Evolutionary conservation across 2,888 invertebrate species (phyloP).

Genomic region (Trichogramma dendrolimi): DNA sequence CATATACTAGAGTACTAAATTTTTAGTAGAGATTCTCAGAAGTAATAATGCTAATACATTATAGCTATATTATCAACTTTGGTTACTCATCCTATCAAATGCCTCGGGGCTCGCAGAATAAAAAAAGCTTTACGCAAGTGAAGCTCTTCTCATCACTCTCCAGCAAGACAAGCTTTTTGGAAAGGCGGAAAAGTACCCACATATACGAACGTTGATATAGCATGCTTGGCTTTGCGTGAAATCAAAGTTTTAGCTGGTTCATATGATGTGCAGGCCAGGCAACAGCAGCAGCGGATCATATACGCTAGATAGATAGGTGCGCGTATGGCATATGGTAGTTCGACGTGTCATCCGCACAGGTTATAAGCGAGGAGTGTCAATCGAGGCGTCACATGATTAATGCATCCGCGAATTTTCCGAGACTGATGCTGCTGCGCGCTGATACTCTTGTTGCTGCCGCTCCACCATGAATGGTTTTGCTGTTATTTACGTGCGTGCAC

Average conservation of each 20-base stretch:
- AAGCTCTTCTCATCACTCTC: no score
- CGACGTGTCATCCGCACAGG: background rate
- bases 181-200: constrained; percentile 24
- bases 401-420: constrained; percentile 33
- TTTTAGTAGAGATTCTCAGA: no score
- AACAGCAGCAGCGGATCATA: constrained; percentile 37
- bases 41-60: no score
- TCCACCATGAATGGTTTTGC: no score
- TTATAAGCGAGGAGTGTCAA: background rate
- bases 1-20: no score
- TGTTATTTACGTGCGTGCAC: constrained; percentile 9
- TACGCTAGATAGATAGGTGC: constrained; percentile 43
- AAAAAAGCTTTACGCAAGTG: no score
- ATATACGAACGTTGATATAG: constrained; percentile 25
- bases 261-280: constrained; percentile 1
- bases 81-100: no score
- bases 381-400: constrained; percentile 42
- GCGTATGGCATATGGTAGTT: constrained; percentile 28
- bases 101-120: no score
- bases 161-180: constrained; percentile 11
- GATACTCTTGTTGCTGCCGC: background rate
- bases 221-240: constrained; percentile 35
- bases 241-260: constrained; percentile 33
- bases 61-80: no score
- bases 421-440: background rate